Evolutionary conservation across 2,113 vertebrate species (phyloP).

Genomic region (Megaceryle torquata): DNA sequence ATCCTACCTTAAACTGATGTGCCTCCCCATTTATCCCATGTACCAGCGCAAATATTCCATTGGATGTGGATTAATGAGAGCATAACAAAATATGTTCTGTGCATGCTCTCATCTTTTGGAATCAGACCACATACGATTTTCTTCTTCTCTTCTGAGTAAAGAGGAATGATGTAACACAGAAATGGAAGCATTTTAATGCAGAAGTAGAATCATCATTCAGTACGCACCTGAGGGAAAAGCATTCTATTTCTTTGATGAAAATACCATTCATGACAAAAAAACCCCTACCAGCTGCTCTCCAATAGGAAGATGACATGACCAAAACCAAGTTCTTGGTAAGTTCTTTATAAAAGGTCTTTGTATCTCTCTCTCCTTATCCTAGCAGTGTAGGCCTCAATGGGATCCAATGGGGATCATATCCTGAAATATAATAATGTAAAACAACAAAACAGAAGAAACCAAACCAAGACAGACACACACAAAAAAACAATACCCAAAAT

Average conservation of each 20-base stretch:
- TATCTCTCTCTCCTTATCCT: background rate
- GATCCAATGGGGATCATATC: background rate
- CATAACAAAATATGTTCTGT: background rate
- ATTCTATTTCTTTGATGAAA: background rate
- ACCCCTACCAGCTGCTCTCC: background rate
- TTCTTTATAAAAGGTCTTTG: background rate
- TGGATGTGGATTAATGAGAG: background rate
- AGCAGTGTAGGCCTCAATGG: background rate
- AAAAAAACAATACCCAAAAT: background rate
- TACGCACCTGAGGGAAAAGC: rapidly evolving
- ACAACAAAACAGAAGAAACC: background rate
- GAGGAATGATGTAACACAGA: background rate
- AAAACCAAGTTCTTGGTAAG: background rate
- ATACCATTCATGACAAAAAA: background rate
- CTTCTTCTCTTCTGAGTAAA: background rate
- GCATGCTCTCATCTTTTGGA: background rate
- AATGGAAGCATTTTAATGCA: background rate
- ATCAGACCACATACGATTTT: rapidly evolving
- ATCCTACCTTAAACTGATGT: background rate
- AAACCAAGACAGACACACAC: background rate
- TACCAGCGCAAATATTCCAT: constrained; percentile 8
- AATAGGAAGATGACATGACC: background rate
- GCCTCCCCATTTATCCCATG: background rate
- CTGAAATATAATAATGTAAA: background rate
- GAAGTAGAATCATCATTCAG: background rate